Percentiles rank a stretch among this genome's conserved stretches.
Conservation (phyloP, 2,888 invertebrate species). For the Agrotis puta region DNA sequence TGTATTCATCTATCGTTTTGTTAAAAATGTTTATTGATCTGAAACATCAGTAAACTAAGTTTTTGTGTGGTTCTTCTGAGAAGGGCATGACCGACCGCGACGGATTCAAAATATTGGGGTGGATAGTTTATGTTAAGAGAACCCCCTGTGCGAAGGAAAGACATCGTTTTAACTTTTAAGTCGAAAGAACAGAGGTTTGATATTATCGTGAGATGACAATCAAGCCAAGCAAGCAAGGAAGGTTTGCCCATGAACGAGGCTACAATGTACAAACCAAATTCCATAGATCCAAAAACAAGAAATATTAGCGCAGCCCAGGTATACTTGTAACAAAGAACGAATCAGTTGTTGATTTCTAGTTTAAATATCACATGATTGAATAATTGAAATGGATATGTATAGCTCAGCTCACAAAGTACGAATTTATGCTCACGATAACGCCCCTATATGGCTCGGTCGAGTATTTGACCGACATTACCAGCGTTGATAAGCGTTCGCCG, state of each 20-base stretch:
- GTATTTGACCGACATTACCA: conserved; percentile 76
- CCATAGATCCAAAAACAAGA: not conserved
- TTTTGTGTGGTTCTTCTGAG: conserved; percentile 53
- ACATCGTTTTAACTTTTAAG: conserved; percentile 34
- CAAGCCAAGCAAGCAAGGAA: conserved; percentile 7
- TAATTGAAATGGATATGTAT: conserved; percentile 50
- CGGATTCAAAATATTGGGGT: conserved; percentile 33
- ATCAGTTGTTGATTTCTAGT: conserved; percentile 7
- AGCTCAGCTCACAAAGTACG: conserved; percentile 49
- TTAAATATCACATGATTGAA: conserved; percentile 34
- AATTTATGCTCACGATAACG: conserved; percentile 76
- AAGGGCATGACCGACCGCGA: conserved; percentile 31
- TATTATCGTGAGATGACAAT: conserved; percentile 40
- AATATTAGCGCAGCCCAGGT: conserved; percentile 2
- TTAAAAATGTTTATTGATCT: conserved; percentile 44
- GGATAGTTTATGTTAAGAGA: conserved; percentile 50
- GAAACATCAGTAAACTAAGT: conserved; percentile 49
- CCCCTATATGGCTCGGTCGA: conserved; percentile 76
- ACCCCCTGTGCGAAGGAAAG: conserved; percentile 30
- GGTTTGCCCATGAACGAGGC: conserved; percentile 7
- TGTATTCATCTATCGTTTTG: conserved; percentile 24
- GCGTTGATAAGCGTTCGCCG: conserved; percentile 73
- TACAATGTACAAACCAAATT: conserved; percentile 1
- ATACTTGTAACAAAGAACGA: not conserved
- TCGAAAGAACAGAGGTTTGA: conserved; percentile 18